These are phyloP conservation scores for Halcyon senegalensis DNA, from an alignment of 2,113 vertebrate species.

Conservation along the genomic window DNA sequence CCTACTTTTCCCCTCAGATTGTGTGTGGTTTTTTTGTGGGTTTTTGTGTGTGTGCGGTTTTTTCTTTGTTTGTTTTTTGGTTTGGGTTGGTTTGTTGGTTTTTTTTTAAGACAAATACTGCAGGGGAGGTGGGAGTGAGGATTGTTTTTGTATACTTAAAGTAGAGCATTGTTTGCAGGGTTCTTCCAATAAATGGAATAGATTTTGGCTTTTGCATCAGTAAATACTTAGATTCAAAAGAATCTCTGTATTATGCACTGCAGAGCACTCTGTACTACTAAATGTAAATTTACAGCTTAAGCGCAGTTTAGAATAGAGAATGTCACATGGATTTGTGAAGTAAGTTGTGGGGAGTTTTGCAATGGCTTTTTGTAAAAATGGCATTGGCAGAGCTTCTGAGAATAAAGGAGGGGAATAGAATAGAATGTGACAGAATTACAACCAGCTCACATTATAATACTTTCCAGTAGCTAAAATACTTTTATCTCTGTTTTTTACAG, in stretches of 20 bases:
- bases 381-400: neutral
- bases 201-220: neutral
- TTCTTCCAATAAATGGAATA: neutral
- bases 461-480: neutral
- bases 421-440: neutral
- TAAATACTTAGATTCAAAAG: neutral
- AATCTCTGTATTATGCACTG: neutral
- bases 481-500: neutral
- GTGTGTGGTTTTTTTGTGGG: neutral
- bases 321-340: neutral
- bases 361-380: neutral
- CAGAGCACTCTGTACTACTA: neutral
- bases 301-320: neutral
- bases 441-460: neutral
- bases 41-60: too few relatives aligned
- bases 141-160: neutral
- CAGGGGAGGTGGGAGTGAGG: rapidly evolving
- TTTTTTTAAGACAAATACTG: neutral
- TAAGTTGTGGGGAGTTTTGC: neutral
- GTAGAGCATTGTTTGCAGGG: neutral
- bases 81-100: neutral
- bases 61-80: neutral
- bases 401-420: neutral
- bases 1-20: neutral
- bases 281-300: neutral